Evolutionary conservation across 2,797 vertebrate genomes (phyloP).

Genomic region (Rhinophrynus dorsalis): DNA sequence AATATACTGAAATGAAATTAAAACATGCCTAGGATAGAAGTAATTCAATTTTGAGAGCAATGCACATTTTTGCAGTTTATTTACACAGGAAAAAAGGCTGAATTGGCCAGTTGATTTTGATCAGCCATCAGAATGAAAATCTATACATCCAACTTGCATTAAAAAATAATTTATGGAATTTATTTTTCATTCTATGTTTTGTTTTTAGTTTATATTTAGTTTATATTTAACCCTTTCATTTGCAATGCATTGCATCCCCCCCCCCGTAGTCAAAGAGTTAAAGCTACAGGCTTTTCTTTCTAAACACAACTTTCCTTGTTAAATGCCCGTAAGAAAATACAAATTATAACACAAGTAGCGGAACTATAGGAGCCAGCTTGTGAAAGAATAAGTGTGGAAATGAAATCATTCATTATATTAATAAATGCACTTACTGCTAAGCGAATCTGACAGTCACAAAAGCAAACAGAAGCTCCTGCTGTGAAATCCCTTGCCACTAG

Average conservation of each 20-base stretch:
- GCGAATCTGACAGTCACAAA: slow-evolving; percentile 39
- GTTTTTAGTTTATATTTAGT: neutral
- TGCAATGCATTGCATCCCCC: too few relatives aligned
- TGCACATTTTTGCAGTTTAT: too few relatives aligned
- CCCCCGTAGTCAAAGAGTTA: neutral
- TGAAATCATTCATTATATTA: slow-evolving; percentile 48
- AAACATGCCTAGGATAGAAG: too few relatives aligned
- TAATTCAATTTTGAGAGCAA: too few relatives aligned
- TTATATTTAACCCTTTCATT: neutral
- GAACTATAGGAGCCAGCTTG: slow-evolving; percentile 6
- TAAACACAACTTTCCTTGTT: slow-evolving; percentile 22
- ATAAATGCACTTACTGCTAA: slow-evolving; percentile 44
- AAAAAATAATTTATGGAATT: too few relatives aligned
- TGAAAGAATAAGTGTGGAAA: slow-evolving; percentile 32
- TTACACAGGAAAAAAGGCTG: too few relatives aligned
- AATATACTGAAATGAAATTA: too few relatives aligned
- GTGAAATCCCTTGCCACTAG: slow-evolving; percentile 40
- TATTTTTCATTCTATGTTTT: neutral
- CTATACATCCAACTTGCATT: too few relatives aligned
- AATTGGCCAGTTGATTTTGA: too few relatives aligned
- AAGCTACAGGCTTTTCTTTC: too few relatives aligned
- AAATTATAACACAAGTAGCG: slow-evolving; percentile 34
- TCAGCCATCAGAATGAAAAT: too few relatives aligned
- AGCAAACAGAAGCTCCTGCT: slow-evolving; percentile 27
- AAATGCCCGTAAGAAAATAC: slow-evolving; percentile 25